Percentiles rank a stretch among this genome's conserved stretches.
Conservation (phyloP, 2,113 vertebrate species). For the Rhadina sibilatrix region DNA sequence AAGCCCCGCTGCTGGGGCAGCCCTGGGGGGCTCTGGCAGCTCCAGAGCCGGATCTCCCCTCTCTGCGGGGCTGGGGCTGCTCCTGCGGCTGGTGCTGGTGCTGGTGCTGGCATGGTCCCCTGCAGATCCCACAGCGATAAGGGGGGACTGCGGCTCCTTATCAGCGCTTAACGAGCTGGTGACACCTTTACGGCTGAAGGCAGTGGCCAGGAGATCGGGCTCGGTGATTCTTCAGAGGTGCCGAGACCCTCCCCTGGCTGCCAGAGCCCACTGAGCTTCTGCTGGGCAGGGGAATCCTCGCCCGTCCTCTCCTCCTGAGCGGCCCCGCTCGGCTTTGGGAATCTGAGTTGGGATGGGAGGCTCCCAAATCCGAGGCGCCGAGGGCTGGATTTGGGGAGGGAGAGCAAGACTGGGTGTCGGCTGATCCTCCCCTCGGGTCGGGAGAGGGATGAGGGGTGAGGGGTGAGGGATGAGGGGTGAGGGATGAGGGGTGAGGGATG, state of each 20-base stretch:
- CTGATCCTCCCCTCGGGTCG: not conserved
- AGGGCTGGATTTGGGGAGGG: not conserved
- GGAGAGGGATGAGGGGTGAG: not conserved
- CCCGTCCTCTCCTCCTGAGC: not conserved
- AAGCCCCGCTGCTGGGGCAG: not conserved
- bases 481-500: not conserved
- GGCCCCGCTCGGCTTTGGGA: not conserved
- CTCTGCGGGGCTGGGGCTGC: not conserved
- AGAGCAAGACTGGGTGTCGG: rapidly evolving
- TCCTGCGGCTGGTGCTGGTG: too few relatives aligned
- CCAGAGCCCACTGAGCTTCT: not conserved
- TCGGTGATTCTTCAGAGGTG: not conserved
- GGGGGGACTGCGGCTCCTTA: conserved; percentile 62
- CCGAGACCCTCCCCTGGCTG: not conserved
- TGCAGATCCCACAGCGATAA: conserved; percentile 38
- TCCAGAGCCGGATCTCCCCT: not conserved
- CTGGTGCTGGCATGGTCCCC: too few relatives aligned
- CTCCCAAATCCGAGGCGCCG: not conserved
- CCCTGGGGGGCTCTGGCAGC: not conserved
- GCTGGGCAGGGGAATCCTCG: not conserved
- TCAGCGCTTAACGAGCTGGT: conserved; percentile 65
- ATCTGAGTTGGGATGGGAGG: not conserved
- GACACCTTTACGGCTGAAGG: conserved; percentile 73
- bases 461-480: not conserved
- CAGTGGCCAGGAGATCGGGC: not conserved